Conservation (phyloP, 2,888 invertebrate genomes). For the Thecophora atra region DNA sequence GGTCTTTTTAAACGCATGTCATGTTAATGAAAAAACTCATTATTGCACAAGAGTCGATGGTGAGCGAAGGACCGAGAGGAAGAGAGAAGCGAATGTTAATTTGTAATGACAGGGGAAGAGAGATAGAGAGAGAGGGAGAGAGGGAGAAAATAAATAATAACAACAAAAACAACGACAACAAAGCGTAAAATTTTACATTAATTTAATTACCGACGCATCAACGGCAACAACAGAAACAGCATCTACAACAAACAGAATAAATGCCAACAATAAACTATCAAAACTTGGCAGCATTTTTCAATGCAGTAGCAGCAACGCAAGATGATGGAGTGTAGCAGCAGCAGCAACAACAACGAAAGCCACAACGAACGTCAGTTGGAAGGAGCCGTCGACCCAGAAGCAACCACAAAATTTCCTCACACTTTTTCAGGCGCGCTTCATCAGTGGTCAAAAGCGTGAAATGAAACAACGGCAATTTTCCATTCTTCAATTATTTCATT, state of each 20-base stretch:
- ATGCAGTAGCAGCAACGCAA: conserved; percentile 1
- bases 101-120: no score
- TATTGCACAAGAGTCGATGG: no score
- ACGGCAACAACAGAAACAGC: not conserved
- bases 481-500: no score
- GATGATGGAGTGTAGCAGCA: not conserved
- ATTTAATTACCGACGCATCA: conserved; percentile 6
- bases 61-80: no score
- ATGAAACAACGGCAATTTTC: not conserved
- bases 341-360: not conserved
- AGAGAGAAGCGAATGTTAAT: no score
- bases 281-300: conserved; percentile 4
- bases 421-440: conserved; percentile 4
- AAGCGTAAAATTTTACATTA: conserved; percentile 9
- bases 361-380: not conserved
- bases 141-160: not conserved
- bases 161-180: conserved; percentile 3
- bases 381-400: not conserved
- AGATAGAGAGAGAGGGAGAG: no score
- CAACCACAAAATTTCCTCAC: conserved; percentile 10
- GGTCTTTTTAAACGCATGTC: no score
- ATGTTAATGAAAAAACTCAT: no score
- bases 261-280: not conserved
- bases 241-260: not conserved
- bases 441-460: conserved; percentile 6